These are phyloP conservation scores for Sturnus vulgaris DNA, from an alignment of 2,113 vertebrate species.

Conservation along the genomic window DNA sequence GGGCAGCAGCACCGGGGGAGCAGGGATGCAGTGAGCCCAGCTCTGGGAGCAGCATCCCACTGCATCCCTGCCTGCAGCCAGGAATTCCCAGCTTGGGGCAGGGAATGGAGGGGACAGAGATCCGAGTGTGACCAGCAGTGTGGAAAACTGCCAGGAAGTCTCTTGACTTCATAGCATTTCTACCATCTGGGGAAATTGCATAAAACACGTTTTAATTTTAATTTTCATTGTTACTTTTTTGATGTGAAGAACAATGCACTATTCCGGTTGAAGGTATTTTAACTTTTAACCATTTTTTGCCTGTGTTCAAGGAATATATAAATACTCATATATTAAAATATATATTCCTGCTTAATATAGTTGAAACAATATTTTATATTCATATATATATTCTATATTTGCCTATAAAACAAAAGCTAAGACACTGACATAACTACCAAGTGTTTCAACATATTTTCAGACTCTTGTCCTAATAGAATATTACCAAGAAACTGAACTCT, in stretches of 20 bases:
- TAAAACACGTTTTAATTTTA: background rate
- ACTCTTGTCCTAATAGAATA: background rate
- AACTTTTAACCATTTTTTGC: background rate
- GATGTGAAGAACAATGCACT: rapidly evolving
- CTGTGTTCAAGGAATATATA: background rate
- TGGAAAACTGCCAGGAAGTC: background rate
- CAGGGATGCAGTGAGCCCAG: background rate
- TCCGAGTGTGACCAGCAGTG: rapidly evolving
- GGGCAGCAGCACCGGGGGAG: background rate
- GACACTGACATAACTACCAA: background rate
- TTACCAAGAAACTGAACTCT: background rate
- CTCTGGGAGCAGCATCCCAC: background rate
- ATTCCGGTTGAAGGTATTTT: background rate
- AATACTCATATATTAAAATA: background rate
- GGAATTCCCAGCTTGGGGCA: background rate
- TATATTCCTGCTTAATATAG: background rate
- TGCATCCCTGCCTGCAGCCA: too few relatives aligned
- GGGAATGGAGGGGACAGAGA: rapidly evolving
- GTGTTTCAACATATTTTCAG: background rate
- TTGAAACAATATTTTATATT: background rate
- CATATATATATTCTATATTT: background rate
- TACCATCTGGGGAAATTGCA: background rate
- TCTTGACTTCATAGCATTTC: background rate
- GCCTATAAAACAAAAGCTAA: background rate
- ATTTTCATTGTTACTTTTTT: background rate